These are phyloP conservation scores for Morpho achilles DNA, from an alignment of 2,888 invertebrate genomes.

Conservation along the genomic window DNA sequence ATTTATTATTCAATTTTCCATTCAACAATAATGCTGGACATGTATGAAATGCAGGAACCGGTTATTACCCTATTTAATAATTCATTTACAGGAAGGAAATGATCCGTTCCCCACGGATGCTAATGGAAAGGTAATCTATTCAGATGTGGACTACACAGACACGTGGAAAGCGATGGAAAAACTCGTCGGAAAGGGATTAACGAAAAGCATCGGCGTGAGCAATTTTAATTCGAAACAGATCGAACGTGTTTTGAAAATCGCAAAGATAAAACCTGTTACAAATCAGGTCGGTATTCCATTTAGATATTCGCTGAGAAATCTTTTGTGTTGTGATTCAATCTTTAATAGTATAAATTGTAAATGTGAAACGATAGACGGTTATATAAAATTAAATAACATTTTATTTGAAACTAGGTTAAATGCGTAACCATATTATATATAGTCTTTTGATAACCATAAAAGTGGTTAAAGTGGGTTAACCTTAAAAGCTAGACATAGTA, in stretches of 20 bases:
- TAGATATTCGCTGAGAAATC: not conserved
- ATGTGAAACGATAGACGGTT: too few species aligned
- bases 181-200: conserved; percentile 80
- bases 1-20: not conserved
- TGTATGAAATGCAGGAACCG: conserved; percentile 6
- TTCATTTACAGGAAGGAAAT: conserved; percentile 72
- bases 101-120: conserved; percentile 78
- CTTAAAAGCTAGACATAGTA: too few species aligned
- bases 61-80: conserved; percentile 14
- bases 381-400: too few species aligned
- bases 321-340: too few species aligned
- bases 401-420: too few species aligned
- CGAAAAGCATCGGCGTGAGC: conserved; percentile 83
- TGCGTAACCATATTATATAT: too few species aligned
- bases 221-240: conserved; percentile 87
- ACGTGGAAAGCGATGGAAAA: conserved; percentile 85
- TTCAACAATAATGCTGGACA: not conserved
- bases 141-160: conserved; percentile 82
- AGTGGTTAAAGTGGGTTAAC: too few species aligned
- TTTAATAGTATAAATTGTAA: too few species aligned
- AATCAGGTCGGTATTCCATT: conserved; percentile 64
- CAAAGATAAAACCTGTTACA: conserved; percentile 78
- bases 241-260: conserved; percentile 77
- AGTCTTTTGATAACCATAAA: too few species aligned
- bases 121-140: conserved; percentile 73